phyloP scores from a whole-genome alignment of 2,888 invertebrate genomes.

The Allolobophora icterica region DNA sequence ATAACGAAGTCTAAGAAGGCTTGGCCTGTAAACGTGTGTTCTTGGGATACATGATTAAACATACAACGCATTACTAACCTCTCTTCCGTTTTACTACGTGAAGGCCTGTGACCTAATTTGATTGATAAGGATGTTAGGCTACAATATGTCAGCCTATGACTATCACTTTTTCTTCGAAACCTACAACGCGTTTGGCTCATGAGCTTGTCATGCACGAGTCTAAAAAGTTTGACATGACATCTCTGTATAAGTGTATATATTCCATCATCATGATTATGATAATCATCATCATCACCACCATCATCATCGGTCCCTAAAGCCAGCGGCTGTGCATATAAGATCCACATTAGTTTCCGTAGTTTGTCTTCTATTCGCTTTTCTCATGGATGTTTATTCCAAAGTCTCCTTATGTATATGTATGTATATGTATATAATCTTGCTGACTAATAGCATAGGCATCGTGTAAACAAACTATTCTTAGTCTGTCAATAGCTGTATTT shows the following conservation, averaged over 20 bases:
- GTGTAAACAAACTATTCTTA: no score
- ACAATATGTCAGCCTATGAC: not conserved
- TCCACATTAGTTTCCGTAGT: no score
- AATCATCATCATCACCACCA: not conserved
- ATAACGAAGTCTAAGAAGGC: not conserved
- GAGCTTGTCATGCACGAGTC: not conserved
- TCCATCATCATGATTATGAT: not conserved
- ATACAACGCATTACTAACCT: not conserved
- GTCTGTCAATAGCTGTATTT: not conserved
- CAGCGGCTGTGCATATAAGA: not conserved
- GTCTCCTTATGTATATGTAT: no score
- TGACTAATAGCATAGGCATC: no score
- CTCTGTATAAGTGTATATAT: not conserved
- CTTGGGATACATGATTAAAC: not conserved
- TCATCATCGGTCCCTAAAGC: not conserved
- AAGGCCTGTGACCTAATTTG: not conserved
- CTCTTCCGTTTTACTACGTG: not conserved
- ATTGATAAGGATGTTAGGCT: conserved; percentile 1
- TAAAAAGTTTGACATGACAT: not conserved
- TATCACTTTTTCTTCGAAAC: no score
- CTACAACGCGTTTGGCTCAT: not conserved
- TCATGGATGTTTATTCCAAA: no score
- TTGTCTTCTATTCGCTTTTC: no score
- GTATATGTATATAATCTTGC: no score
- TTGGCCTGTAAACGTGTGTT: not conserved